A percentile compares a stretch with the other conserved stretches of the same genome.
phyloP scores from a whole-genome alignment of 2,797 vertebrate genomes.

The Aratinga solstitialis region DNA sequence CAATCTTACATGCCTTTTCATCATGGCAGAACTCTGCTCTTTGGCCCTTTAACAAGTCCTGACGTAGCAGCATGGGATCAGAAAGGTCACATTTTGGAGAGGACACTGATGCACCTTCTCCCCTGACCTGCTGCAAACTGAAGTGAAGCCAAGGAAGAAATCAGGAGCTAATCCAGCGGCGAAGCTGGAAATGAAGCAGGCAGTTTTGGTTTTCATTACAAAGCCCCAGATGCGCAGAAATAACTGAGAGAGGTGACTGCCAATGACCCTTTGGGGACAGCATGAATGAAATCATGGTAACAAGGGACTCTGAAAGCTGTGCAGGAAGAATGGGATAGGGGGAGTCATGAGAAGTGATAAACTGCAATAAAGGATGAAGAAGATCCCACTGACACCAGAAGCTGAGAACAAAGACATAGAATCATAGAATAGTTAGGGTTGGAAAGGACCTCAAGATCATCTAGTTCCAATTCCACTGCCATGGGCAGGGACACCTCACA shows the following conservation, averaged over 20 bases:
- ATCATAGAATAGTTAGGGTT: no score
- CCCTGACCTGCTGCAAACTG: neutral
- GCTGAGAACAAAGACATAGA: neutral
- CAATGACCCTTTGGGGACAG: neutral
- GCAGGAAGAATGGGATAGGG: neutral
- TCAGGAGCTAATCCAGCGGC: constrained; percentile 31
- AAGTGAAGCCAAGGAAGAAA: constrained; percentile 30
- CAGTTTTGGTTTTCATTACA: constrained; percentile 55
- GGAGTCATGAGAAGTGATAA: neutral
- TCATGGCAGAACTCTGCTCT: neutral
- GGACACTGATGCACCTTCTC: neutral
- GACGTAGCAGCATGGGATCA: neutral
- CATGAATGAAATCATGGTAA: neutral
- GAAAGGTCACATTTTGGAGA: neutral
- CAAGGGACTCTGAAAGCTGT: neutral
- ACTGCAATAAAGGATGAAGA: neutral
- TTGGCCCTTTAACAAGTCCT: neutral
- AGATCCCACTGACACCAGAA: neutral
- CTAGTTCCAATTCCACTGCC: no score
- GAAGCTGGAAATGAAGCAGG: constrained; percentile 40
- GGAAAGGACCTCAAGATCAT: no score
- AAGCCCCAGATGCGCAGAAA: constrained; percentile 49
- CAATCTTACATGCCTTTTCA: neutral
- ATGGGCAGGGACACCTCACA: no score
- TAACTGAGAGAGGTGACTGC: constrained; percentile 28